Conservation (phyloP, 2,113 vertebrate species). For the Zapornia atra region DNA sequence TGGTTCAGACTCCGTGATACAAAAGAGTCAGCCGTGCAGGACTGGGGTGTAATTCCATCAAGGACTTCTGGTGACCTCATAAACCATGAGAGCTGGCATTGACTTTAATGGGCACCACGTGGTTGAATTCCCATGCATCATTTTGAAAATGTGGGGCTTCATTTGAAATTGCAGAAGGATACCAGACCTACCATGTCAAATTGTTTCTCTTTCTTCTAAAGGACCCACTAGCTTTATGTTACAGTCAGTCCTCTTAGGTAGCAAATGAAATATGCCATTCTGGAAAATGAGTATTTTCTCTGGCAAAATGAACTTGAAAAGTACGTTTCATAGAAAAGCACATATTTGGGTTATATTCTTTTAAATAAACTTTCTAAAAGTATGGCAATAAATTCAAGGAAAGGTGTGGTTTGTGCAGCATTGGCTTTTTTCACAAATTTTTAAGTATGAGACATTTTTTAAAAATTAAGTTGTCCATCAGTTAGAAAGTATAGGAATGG, state of each 20-base stretch:
- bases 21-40: not conserved
- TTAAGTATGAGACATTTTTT: not conserved
- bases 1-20: slow-evolving; percentile 14
- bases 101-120: slow-evolving; percentile 65
- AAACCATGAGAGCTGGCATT: slow-evolving; percentile 61
- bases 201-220: slow-evolving; percentile 66
- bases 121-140: slow-evolving; percentile 58
- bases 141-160: slow-evolving; percentile 58
- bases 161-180: slow-evolving; percentile 68
- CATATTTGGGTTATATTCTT: slow-evolving; percentile 44
- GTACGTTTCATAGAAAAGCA: slow-evolving; percentile 12
- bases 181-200: slow-evolving; percentile 67
- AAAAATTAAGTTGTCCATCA: not conserved
- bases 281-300: slow-evolving; percentile 65
- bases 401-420: slow-evolving; percentile 24
- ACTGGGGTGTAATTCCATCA: slow-evolving; percentile 59
- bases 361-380: slow-evolving; percentile 53
- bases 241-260: slow-evolving; percentile 54
- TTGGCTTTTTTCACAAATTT: not conserved
- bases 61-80: slow-evolving; percentile 67
- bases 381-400: slow-evolving; percentile 43
- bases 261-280: slow-evolving; percentile 60
- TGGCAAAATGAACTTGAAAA: slow-evolving; percentile 48
- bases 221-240: slow-evolving; percentile 50
- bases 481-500: not conserved